Base-by-base conservation (phyloP, 2,888 invertebrate genomes). In the Spicauda simplicius region DNA sequence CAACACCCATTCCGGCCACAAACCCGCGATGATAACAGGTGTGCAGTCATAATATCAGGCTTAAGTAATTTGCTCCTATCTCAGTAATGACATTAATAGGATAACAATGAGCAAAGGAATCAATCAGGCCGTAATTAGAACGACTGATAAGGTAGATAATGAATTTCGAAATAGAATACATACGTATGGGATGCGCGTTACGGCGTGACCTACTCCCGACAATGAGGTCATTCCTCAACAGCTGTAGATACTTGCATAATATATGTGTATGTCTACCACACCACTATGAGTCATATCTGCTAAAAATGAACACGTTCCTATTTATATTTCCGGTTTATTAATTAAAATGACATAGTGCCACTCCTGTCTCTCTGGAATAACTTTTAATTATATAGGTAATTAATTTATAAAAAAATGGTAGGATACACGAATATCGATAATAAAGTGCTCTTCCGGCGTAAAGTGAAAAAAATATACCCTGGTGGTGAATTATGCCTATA, bases 121-220 rank as follows among this genome's bases (percentile, higher is more conserved):
- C 30, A 55, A n/a, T n/a, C n/a, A 14, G 25, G 30, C 10, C 12
- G 14, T 2, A 30, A 30, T 55, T 30, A 30, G 55, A 55, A 55
- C 30, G 4, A n/a, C 55, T 33, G 55, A 33, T 55, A 55, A 55
- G 8, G 16, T 30, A 30, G 54, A 14, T 54, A 54, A 25, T 16
- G 6, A 19, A 37, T 56, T 56, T 56, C 56, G 25, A 56, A 56
- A 56, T 37, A 37, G 56, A 56, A 37, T 53, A 20, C 25, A 5
- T 18, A 56, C 25, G 10, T 33, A 37, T 56, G 56, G 37, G 56
- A 56, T 18, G 12, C 37, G 18, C 56, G 25, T 56, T 56, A 56
- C 56, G 56, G 37, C 56, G 37, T 56, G 56, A 37, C 56, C 56
- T 56, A 56, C 56, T 56, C 56, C 37, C 56, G 56, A 18, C 56